Percentiles rank a stretch among this genome's conserved stretches.
Evolutionary conservation across 2,888 invertebrate species (phyloP).

Genomic region (Blomia tropicalis): DNA sequence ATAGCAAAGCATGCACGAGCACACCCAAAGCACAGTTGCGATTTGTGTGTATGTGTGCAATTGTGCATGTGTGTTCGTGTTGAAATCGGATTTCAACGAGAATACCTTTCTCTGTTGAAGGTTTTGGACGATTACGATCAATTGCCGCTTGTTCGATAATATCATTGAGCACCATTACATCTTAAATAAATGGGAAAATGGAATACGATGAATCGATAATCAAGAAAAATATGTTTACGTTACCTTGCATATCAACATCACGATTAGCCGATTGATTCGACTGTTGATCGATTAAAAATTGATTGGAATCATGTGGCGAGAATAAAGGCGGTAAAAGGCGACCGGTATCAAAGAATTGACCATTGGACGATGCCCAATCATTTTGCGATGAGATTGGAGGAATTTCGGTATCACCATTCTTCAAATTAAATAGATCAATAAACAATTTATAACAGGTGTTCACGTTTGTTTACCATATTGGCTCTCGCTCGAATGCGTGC

Average conservation of each 20-base stretch:
- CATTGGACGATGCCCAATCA: neutral
- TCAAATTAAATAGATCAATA: neutral
- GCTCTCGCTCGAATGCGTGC: conserved; percentile 42
- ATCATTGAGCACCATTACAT: conserved; percentile 91
- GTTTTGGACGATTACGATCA: conserved; percentile 25
- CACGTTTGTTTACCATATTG: conserved; percentile 29
- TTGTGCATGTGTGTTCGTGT: too few species aligned
- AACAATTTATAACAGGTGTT: neutral
- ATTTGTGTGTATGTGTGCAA: too few species aligned
- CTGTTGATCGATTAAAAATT: conserved; percentile 1
- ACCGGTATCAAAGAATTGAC: neutral
- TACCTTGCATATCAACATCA: conserved; percentile 2
- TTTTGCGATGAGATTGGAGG: too few species aligned
- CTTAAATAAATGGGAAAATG: conserved; percentile 41
- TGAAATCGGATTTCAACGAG: neutral
- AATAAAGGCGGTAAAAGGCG: neutral
- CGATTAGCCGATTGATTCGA: neutral
- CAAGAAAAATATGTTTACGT: too few species aligned
- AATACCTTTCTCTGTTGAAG: conserved; percentile 49
- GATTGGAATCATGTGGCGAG: neutral
- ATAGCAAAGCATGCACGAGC: too few species aligned
- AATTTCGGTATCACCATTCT: too few species aligned
- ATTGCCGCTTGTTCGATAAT: conserved; percentile 71
- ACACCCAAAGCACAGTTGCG: too few species aligned
- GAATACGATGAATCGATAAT: neutral